phyloP scores from a whole-genome alignment of 2,113 vertebrate species.

The Narcine bancroftii region DNA sequence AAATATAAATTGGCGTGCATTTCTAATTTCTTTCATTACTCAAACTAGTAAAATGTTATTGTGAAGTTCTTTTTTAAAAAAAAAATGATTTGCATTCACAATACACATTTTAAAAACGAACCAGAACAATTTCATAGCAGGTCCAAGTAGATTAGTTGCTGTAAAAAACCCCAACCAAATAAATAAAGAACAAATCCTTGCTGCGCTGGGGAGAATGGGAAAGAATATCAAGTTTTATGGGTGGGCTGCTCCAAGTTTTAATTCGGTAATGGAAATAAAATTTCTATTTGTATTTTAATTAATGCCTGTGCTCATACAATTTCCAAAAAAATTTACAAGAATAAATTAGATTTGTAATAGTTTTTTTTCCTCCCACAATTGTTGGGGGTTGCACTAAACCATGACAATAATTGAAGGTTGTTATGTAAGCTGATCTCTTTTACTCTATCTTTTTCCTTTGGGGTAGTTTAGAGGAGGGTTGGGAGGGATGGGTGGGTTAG shows the following conservation, averaged over 20 bases:
- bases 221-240: conserved; percentile 4
- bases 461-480: too few relatives aligned
- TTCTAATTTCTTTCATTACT: neutral
- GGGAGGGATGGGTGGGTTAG: too few relatives aligned
- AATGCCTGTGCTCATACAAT: neutral
- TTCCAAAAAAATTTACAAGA: neutral
- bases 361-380: too few relatives aligned
- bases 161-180: neutral
- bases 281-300: neutral
- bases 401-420: too few relatives aligned
- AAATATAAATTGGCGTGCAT: neutral
- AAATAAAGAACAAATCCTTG: neutral
- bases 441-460: too few relatives aligned
- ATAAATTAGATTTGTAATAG: neutral
- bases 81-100: neutral
- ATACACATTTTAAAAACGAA: neutral
- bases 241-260: neutral
- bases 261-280: neutral
- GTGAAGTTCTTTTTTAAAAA: neutral
- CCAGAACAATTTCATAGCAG: neutral
- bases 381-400: too few relatives aligned
- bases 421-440: too few relatives aligned
- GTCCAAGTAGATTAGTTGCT: neutral
- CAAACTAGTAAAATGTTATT: neutral
- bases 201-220: neutral